Conservation (phyloP, 2,888 invertebrate species). For the Neuroscelio doddi region DNA sequence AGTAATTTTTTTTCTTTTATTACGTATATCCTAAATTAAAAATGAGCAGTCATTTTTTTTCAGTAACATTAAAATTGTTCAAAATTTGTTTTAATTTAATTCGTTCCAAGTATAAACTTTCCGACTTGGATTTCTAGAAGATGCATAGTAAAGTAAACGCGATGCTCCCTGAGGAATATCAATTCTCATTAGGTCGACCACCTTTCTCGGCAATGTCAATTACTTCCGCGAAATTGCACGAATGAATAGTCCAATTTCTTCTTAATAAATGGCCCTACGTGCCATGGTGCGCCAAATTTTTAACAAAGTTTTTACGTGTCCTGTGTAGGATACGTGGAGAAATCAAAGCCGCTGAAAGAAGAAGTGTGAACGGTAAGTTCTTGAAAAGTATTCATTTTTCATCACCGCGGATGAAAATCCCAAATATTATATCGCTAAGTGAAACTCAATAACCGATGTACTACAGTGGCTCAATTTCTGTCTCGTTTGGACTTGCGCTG, state of each 20-base stretch:
- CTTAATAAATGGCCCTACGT: constrained; percentile 38
- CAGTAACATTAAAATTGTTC: too few relatives aligned
- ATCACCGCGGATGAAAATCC: not conserved
- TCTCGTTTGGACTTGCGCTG: constrained; percentile 15
- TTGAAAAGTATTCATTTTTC: too few relatives aligned
- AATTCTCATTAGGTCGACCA: constrained; percentile 52
- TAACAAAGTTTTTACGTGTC: constrained; percentile 21
- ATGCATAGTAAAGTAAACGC: constrained; percentile 42
- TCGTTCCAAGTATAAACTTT: not conserved
- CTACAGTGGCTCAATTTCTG: not conserved
- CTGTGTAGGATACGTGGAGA: constrained; percentile 4
- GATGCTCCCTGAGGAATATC: constrained; percentile 50
- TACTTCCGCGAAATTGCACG: constrained; percentile 42
- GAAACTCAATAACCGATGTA: constrained; percentile 10
- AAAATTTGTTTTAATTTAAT: not conserved
- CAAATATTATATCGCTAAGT: constrained; percentile 1
- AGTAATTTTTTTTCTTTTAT: too few relatives aligned
- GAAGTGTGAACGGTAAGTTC: too few relatives aligned
- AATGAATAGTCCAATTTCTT: constrained; percentile 40
- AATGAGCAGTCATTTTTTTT: too few relatives aligned
- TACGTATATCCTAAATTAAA: too few relatives aligned
- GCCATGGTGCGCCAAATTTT: too few relatives aligned
- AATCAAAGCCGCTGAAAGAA: not conserved
- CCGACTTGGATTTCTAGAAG: too few relatives aligned
- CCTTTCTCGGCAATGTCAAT: constrained; percentile 44